Evolutionary conservation across 1,140 invertebrate genomes (phyloP), one percentile per base, ranked within the genome.

Genomic region (Drosophila nikananu): DNA sequence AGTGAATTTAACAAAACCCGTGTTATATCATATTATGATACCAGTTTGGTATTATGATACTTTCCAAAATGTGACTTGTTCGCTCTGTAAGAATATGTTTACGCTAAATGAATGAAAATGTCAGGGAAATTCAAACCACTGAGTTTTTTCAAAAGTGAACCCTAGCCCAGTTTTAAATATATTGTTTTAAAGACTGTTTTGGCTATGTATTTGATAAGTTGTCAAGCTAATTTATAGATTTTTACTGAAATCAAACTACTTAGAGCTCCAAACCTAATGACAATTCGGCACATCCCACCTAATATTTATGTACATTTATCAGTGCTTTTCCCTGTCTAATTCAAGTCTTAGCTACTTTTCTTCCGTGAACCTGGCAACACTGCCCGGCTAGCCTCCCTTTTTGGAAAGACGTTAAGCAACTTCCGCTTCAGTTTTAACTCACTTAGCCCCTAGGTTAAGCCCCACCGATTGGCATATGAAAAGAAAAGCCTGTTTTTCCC

Each of bases 401-500:
- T 39, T 44, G 42, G 25, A 44, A 60, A 58, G 72, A 48, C 49
- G 62, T 81, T 75, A 52, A 71, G 51, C 23, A 83, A 87, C 76
- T 87, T 77, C 66, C 71, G 76, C 41, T 57, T 63, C 64, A 52
- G 68, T 57, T 77, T 83, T 79, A 90, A 89, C 73, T 81, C 87
- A 89, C 74, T 89, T 87, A 90, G 77, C 86, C 32, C 64, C n/a
- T n/a, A n/a, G n/a, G n/a, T n/a, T 12, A 60, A 49, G 7, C 32
- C 15, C n/a, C 2, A 5, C 12, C 35, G n/a, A 68, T 48, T 19
- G 51, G 19, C 44, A 39, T 48, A 37, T n/a, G n/a, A 23, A 49
- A 46, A 51, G 58, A 35, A 74, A 68, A 60, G 54, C 54, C n/a
- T 41, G 65, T 44, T 71, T 32, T 23, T 41, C 46, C 75, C 81